These are phyloP conservation scores for Ivindomyrus marchei DNA, from an alignment of 2,113 vertebrate genomes.

Conservation along the genomic window DNA sequence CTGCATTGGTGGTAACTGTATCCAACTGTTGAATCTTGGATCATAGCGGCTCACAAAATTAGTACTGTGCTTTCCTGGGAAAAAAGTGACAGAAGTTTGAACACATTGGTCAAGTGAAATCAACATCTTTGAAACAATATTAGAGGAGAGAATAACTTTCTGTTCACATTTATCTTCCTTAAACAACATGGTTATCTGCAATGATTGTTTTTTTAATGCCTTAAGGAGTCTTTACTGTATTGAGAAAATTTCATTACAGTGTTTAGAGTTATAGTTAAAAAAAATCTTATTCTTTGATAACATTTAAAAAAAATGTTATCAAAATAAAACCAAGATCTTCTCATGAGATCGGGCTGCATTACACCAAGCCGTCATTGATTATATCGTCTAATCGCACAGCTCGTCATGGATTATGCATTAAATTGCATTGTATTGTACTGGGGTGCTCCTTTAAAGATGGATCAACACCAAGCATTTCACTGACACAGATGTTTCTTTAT, in stretches of 20 bases:
- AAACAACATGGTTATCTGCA: background rate
- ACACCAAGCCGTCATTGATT: background rate
- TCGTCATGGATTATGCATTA: background rate
- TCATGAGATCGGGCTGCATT: too few species aligned
- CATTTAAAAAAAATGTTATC: background rate
- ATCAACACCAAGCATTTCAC: background rate
- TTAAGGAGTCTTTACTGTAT: background rate
- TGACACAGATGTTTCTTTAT: background rate
- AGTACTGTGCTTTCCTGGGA: constrained; percentile 94
- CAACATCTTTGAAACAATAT: background rate
- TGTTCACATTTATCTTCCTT: background rate
- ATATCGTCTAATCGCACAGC: background rate
- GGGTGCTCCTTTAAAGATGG: background rate
- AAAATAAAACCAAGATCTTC: too few species aligned
- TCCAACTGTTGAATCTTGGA: constrained; percentile 99
- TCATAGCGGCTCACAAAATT: constrained; percentile 98
- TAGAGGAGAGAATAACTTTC: background rate
- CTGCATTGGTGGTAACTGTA: constrained; percentile 98
- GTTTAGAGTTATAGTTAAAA: background rate
- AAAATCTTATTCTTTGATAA: background rate
- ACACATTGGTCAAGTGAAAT: background rate
- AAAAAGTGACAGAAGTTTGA: constrained; percentile 14
- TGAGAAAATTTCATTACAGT: background rate
- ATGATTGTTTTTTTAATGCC: background rate
- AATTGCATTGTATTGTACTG: background rate